Percentiles rank a stretch among this genome's conserved stretches.
Evolutionary conservation across 1,140 invertebrate genomes (phyloP).

Genomic region (Anoplolepis gracilipes): DNA sequence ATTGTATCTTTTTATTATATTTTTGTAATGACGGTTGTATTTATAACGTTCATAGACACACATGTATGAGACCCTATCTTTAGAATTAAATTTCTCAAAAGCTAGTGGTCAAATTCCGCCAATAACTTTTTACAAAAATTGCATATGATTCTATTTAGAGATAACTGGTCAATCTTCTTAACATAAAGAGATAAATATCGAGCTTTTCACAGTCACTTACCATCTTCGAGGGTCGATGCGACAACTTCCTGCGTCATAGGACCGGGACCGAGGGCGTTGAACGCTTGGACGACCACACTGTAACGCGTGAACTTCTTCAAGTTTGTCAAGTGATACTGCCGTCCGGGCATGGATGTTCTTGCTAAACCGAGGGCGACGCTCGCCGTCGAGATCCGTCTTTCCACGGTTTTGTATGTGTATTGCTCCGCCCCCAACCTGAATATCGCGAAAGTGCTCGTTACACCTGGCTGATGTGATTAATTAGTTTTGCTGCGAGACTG

Average conservation of each 20-base stretch:
- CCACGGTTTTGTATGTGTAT: slow-evolving; percentile 83
- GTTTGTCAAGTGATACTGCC: slow-evolving; percentile 82
- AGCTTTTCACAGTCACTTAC: slow-evolving; percentile 85
- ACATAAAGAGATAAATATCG: not conserved
- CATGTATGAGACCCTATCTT: no score
- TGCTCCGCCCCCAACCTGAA: slow-evolving; percentile 80
- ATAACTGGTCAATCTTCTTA: no score
- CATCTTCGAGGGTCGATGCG: slow-evolving; percentile 95
- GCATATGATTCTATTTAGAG: no score
- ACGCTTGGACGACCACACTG: slow-evolving; percentile 95
- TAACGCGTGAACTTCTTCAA: slow-evolving; percentile 96
- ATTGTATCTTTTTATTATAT: no score
- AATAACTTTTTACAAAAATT: no score
- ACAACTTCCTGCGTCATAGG: slow-evolving; percentile 93
- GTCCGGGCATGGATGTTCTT: slow-evolving; percentile 83
- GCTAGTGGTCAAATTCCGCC: no score
- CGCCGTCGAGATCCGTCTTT: slow-evolving; percentile 83
- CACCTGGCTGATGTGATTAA: slow-evolving; percentile 44
- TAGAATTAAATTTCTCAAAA: no score
- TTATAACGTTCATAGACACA: no score
- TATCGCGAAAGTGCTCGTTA: slow-evolving; percentile 31
- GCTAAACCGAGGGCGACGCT: slow-evolving; percentile 83
- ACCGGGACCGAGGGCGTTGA: slow-evolving; percentile 95
- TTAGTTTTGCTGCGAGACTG: slow-evolving; percentile 21
- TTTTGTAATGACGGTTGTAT: no score